Conservation (phyloP, 2,797 vertebrate species). For the Xyrichtys novacula region DNA sequence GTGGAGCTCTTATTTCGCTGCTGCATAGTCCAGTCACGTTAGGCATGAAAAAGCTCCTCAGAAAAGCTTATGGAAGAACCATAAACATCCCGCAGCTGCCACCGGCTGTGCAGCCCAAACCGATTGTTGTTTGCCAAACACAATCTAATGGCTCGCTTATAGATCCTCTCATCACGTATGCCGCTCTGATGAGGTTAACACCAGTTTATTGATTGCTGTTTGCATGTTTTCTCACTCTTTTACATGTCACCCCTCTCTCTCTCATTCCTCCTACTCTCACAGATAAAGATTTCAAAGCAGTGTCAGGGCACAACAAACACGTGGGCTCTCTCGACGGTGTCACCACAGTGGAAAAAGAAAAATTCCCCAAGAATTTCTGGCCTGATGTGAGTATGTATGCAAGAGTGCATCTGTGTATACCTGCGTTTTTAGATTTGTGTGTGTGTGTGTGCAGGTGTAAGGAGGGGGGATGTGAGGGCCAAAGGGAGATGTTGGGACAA, state of each 20-base stretch:
- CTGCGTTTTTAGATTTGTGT: constrained; percentile 25
- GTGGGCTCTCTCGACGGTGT: constrained; percentile 80
- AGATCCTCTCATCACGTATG: constrained; percentile 82
- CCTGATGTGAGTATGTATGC: constrained; percentile 83
- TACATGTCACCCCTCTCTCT: constrained; percentile 62
- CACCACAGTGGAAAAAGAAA: constrained; percentile 86
- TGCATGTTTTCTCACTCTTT: constrained; percentile 86
- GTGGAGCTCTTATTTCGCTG: constrained; percentile 58
- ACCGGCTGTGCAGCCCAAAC: constrained; percentile 64
- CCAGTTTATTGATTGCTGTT: constrained; percentile 88
- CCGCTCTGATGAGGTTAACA: constrained; percentile 84
- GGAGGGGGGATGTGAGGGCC: constrained; percentile 44
- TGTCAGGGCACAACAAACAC: constrained; percentile 78
- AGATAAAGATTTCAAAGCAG: constrained; percentile 84
- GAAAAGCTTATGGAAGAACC: constrained; percentile 86
- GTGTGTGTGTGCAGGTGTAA: constrained; percentile 25
- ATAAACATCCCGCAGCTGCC: constrained; percentile 85
- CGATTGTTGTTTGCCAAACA: constrained; percentile 72
- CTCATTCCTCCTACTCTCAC: constrained; percentile 27
- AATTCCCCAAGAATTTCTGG: constrained; percentile 88
- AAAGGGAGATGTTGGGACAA: constrained; percentile 68
- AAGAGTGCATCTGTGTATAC: constrained; percentile 37
- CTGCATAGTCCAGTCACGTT: constrained; percentile 84
- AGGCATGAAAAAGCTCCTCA: constrained; percentile 82
- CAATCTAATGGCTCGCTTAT: constrained; percentile 83